Evolutionary conservation across 2,797 vertebrate genomes (phyloP), one percentile per base, ranked within the genome.

Genomic region (Cyprinodon diabolis): DNA sequence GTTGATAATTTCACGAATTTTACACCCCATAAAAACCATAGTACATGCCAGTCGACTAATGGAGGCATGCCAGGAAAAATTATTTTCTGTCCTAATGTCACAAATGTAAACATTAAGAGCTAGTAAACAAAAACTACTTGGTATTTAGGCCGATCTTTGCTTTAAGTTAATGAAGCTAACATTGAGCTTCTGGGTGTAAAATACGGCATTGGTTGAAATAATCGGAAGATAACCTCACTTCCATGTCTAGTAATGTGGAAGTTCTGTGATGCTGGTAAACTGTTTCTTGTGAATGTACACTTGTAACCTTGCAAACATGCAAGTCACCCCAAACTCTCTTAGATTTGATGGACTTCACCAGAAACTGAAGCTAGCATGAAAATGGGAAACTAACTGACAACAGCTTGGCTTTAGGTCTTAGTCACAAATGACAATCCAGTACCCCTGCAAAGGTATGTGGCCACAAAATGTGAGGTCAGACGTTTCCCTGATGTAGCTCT

Each of bases 391-490:
- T 1, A 35, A 17, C 6, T 37, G 30, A 60, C 35, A 10, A 11
- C 35, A 40, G 58, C 4, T 62, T 62, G 17, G 35, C 58, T 62
- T 62, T 62, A 15, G 14, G 49, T 51, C 49, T 60, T 43, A 43
- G 40, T 43, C 40, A 43, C 23, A 14, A 5, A n/a, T 60, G 45
- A 19, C 52, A 40, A 74, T 79, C 43, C 82, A 69, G 40, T 58
- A 78, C 15, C 40, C 54, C 23, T 52, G 40, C 30, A 43, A 25
- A 48, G 3, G 67, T 37, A 76, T 74, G 69, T 68, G 65, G 23
- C 69, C 25, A 66, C 62, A 17, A 83, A 68, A 71, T 40, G 15
- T 70, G 25, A 58, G 66, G 78, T 17, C 55, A 77, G n/a, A 30
- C 19, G 63, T 7, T 43, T 43, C 40, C 40, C 40, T 23, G 40